Evolutionary conservation across 2,113 vertebrate genomes (phyloP), one percentile per base, ranked within the genome.

Genomic region (Corydoras sp.): DNA sequence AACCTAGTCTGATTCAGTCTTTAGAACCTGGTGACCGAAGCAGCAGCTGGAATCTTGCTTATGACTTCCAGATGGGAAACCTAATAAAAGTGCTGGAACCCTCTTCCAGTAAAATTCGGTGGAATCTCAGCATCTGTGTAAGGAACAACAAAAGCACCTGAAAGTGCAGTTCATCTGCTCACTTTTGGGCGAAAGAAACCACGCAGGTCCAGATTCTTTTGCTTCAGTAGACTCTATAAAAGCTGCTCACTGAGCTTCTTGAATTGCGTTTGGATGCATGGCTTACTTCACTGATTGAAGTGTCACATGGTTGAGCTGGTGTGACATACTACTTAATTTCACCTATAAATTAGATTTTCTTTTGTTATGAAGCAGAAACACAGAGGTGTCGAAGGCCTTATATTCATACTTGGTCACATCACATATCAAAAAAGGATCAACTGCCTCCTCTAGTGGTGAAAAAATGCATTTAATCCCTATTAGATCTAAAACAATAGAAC

Each of bases 391-490:
- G 2, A 43, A 43, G 7, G 35, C 7, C 4, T 43, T 43, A 4
- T 8, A 8, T 43, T 43, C 35, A 43, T 2, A 43, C 35, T 43
- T 43, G 35, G 7, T 43, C 35, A 43, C 35, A 51, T 7, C 7
- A 5, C 2, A 24, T 58, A 62, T n/a, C 32, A 54, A 31, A 65
- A 62, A 58, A 75, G 48, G 76, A 71, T n/a, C 60, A 81, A 74
- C 76, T 10, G 55, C 76, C 64, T 74, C 77, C 79, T 81, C 81
- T 81, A 63, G 79, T 65, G 81, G 69, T 71, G 13, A 50, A 5
- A 66, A 12, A 3, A 4, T 4, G 31, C 32, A 43, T 71, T 62
- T 10, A 55, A 68, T 30, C 4, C 3, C 54, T 35, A 18, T 18
- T 9, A 18, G 14, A n/a, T 35, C 9, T 35, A 58, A 68, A 68